These are phyloP conservation scores for Gasteruption jaculator DNA, from an alignment of 2,888 invertebrate species.

Conservation along the genomic window DNA sequence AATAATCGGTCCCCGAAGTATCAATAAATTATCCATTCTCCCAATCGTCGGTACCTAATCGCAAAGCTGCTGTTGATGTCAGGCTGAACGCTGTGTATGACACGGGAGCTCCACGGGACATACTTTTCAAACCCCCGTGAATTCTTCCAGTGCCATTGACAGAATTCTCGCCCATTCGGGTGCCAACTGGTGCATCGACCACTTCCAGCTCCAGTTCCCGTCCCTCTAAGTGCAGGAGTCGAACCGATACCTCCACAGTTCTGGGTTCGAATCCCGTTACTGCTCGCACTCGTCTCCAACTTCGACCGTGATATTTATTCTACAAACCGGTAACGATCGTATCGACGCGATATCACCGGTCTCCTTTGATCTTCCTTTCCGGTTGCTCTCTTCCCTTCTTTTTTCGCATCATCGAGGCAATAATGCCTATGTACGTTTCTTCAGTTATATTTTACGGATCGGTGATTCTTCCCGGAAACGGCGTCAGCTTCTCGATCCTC, in stretches of 20 bases:
- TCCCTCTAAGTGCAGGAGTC: constrained; percentile 14
- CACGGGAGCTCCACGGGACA: constrained; percentile 52
- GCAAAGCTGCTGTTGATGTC: no score
- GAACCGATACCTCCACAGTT: background rate
- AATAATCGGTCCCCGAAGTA: no score
- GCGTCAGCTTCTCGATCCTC: constrained; percentile 24
- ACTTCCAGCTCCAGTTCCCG: constrained; percentile 10
- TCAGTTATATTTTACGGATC: constrained; percentile 36
- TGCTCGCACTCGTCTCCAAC: background rate
- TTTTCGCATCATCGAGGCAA: constrained; percentile 13
- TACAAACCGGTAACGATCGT: background rate
- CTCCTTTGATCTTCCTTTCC: constrained; percentile 19
- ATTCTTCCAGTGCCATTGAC: constrained; percentile 86
- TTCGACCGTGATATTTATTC: background rate
- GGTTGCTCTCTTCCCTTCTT: constrained; percentile 17
- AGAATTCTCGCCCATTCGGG: constrained; percentile 54
- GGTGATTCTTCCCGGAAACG: constrained; percentile 40
- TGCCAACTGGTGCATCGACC: background rate
- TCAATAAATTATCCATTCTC: no score
- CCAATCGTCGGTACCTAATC: no score
- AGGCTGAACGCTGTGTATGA: constrained; percentile 51
- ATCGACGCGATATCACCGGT: constrained; percentile 12
- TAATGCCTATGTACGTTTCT: no score
- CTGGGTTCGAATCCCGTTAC: background rate
- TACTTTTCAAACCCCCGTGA: constrained; percentile 66